Evolutionary conservation across 2,113 vertebrate species (phyloP).

Genomic region (Formicarius rufipectus): DNA sequence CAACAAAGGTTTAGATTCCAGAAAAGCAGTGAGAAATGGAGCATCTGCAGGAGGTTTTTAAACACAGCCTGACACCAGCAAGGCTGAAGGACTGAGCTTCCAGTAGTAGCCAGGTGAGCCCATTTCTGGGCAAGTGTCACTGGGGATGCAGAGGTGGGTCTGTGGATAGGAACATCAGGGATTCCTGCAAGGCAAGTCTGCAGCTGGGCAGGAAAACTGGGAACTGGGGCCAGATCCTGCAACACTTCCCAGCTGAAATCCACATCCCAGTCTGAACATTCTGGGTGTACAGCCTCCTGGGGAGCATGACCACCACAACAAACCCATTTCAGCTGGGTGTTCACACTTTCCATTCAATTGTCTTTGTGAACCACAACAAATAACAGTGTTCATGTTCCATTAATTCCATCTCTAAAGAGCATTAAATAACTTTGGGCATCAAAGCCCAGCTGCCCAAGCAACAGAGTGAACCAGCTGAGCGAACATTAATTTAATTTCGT

Average conservation of each 20-base stretch:
- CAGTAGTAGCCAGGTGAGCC: background rate
- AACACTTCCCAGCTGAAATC: background rate
- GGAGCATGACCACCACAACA: background rate
- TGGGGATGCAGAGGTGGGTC: background rate
- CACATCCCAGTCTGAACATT: background rate
- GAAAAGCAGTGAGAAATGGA: constrained; percentile 53
- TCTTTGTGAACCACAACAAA: background rate
- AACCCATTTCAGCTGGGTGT: background rate
- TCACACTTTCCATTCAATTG: background rate
- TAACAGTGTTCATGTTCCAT: background rate
- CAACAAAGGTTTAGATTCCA: background rate
- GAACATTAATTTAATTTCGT: background rate
- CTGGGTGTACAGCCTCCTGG: background rate
- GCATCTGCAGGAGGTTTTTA: constrained; percentile 63
- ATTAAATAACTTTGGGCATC: background rate
- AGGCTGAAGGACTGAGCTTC: background rate
- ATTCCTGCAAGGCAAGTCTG: background rate
- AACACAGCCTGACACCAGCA: background rate
- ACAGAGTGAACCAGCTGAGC: background rate
- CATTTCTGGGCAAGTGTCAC: background rate
- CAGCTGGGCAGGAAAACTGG: background rate
- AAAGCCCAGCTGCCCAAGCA: background rate
- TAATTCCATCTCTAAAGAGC: background rate
- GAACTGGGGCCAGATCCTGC: background rate
- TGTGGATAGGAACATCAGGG: background rate